phyloP scores from a whole-genome alignment of 2,797 vertebrate genomes.

The Mormyrus proboscirostris region DNA sequence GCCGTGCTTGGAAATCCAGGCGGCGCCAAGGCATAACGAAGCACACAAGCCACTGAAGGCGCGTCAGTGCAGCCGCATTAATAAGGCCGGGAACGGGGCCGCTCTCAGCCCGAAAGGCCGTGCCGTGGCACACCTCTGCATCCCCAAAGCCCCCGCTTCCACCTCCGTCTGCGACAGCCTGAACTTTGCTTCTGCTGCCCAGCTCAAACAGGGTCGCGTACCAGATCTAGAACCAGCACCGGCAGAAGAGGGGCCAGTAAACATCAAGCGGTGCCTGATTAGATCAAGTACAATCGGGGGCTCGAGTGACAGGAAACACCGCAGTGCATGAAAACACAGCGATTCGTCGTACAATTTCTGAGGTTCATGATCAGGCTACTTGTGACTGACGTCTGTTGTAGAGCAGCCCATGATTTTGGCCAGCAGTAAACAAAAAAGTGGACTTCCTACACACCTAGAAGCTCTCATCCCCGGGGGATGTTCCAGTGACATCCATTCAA shows the following conservation, averaged over 20 bases:
- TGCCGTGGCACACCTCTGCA: not conserved
- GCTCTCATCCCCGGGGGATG: not conserved
- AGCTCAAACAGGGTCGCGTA: not conserved
- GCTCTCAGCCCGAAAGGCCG: not conserved
- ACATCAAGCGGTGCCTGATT: not conserved
- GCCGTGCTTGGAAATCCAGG: not conserved
- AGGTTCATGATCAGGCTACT: not conserved
- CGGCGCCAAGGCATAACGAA: not conserved
- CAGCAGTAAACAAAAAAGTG: not conserved
- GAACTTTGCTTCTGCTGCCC: not conserved
- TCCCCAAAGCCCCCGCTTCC: not conserved
- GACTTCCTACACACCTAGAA: not conserved
- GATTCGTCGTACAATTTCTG: not conserved
- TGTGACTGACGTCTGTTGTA: not conserved
- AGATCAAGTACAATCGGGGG: not conserved
- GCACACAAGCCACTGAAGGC: not conserved
- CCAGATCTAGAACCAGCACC: not conserved
- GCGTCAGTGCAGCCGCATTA: slow-evolving; percentile 3
- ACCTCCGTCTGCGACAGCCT: not conserved
- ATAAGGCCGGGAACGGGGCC: not conserved
- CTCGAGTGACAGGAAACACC: not conserved
- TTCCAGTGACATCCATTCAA: not conserved
- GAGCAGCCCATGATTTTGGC: not conserved
- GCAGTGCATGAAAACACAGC: not conserved
- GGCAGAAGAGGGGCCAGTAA: not conserved